phyloP scores from a whole-genome alignment of 2,113 vertebrate genomes.

The Oriolus oriolus region DNA sequence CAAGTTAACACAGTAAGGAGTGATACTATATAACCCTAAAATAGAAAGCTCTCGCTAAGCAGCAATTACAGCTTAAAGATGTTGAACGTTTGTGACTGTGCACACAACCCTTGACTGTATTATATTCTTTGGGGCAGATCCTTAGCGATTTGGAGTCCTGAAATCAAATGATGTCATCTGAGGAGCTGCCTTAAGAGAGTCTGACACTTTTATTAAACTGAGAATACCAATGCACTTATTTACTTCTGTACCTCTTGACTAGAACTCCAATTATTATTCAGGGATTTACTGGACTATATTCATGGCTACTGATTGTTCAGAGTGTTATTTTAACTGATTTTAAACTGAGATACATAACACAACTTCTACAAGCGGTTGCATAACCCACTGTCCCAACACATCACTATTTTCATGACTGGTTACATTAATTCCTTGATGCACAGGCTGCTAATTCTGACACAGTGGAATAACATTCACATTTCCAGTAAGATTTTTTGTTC shows the following conservation, averaged over 20 bases:
- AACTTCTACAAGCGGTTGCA: background rate
- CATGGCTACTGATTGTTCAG: background rate
- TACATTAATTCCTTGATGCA: background rate
- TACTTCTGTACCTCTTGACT: background rate
- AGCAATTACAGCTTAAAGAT: background rate
- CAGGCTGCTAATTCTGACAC: background rate
- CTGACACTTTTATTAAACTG: background rate
- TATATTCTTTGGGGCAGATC: background rate
- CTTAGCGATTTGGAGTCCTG: background rate
- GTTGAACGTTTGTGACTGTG: background rate
- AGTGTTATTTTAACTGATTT: background rate
- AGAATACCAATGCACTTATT: background rate
- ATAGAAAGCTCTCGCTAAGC: background rate
- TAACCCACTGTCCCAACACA: background rate
- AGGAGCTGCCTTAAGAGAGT: background rate
- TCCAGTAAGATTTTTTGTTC: background rate
- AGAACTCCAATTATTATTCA: background rate
- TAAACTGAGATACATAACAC: background rate
- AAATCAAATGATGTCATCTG: background rate
- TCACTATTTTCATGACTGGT: background rate
- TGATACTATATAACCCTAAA: background rate
- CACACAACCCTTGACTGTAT: background rate
- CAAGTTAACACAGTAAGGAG: background rate
- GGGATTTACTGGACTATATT: background rate
- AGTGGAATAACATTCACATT: background rate